Evolutionary conservation across 1,140 invertebrate species (phyloP), one percentile per base, ranked within the genome.

Genomic region (Mizuhopecten yessoensis): DNA sequence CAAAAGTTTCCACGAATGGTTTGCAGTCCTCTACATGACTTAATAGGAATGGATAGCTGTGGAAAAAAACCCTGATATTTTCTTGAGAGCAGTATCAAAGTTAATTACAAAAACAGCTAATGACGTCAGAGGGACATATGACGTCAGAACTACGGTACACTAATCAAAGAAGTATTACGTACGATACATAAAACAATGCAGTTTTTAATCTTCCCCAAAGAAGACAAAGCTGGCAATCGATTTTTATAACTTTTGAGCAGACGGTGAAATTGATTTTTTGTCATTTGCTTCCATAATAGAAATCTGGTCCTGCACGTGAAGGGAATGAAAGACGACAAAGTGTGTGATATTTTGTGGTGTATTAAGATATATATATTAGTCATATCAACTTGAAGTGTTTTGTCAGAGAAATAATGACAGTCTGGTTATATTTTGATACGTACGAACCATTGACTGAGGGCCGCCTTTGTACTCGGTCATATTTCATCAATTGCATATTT

Each of bases 191-290:
- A 29, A 75, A 17, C 57, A 7, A 29, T 29, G 9, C 57, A 2
- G 7, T 9, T 9, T 29, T 9, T 13, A n/a, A 75, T 75, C 57
- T 0, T n/a, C n/a, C 57, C 29, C 5, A 17, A 75, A 29, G n/a
- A n/a, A 75, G 23, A n/a, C 3, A 20, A 49, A 20, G 2, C 57
- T 29, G 23, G 57, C n/a, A 29, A 75, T 75, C 57, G 57, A 75
- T 75, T 29, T 75, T 17, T 9, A 29, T 75, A 75, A 75, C 9
- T 75, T 75, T 75, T 29, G 5, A 75, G 57, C 57, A 75, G 57
- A 75, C n/a, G n/a, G 1, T n/a, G n/a, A 17, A 75, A 75, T 75
- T 75, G 57, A 75, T 75, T 75, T n/a, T 75, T 75, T 75, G 57
- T 75, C 57, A n/a, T 75, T n/a, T 75, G 57, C 57, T 29, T 29